A percentile compares a stretch with the other conserved stretches of the same genome.
Evolutionary conservation across 2,888 invertebrate species (phyloP).

Genomic region (Timandra comae): DNA sequence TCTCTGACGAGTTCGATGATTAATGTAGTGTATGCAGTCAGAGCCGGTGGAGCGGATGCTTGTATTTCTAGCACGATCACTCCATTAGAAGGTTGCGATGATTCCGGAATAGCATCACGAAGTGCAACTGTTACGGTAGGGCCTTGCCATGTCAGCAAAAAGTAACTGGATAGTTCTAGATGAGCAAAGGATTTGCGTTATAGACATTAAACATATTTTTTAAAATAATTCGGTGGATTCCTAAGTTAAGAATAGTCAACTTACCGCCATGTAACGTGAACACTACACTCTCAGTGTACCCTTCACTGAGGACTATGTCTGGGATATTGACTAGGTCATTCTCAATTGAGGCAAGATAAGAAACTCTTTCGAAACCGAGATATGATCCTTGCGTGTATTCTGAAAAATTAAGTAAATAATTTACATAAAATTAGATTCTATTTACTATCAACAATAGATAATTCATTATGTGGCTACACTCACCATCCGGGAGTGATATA

Average conservation of each 20-base stretch:
- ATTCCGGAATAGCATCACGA: constrained; percentile 18
- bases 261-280: constrained; percentile 31
- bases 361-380: constrained; percentile 27
- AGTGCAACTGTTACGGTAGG: constrained; percentile 20
- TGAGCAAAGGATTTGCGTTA: no score
- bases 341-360: constrained; percentile 27
- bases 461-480: no score
- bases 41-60: constrained; percentile 27
- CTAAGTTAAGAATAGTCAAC: constrained; percentile 1
- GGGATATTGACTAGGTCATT: constrained; percentile 16
- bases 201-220: constrained; percentile 5
- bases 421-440: no score
- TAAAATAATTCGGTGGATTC: no score
- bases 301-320: constrained; percentile 27
- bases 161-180: constrained; percentile 28
- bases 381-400: constrained; percentile 12
- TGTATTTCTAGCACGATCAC: constrained; percentile 27
- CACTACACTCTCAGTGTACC: constrained; percentile 23
- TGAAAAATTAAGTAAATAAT: constrained; percentile 11
- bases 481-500: no score
- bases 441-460: no score
- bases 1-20: constrained; percentile 20
- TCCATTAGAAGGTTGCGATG: no score
- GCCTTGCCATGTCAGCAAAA: constrained; percentile 12
- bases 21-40: constrained; percentile 25